Evolutionary conservation across 2,797 vertebrate species (phyloP), one percentile per base, ranked within the genome.

Genomic region (Spinus pinus): DNA sequence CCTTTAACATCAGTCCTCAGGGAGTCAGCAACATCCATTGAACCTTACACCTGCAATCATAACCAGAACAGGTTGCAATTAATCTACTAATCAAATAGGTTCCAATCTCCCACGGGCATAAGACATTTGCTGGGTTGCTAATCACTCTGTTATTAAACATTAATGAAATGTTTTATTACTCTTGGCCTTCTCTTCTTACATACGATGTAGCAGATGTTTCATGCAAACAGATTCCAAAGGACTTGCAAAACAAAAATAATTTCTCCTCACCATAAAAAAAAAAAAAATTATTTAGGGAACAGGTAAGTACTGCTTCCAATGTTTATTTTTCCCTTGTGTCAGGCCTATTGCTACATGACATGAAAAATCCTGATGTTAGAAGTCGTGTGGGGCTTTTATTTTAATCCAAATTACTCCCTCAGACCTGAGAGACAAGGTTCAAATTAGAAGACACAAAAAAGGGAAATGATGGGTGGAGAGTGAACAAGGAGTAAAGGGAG

Each of bases 131-230:
- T 57, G 46, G 58, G 46, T 42, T 87, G 64, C 79, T 95, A 93
- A 96, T 92, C 92, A 91, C 61, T 86, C n/a, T 54, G 87, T 86
- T 95, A 97, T 89, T 93, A 95, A 92, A 96, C 75, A 65, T 79
- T 93, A 96, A 96, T 93, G 57, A 94, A 94, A 91, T 47, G 79
- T 65, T 95, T 94, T 96, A 96, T 94, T 94, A 93, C 87, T 81
- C 79, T 94, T 93, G 94, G 87, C 79, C 75, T 91, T 91, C 93
- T 93, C 89, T 84, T 82, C 92, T 94, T 88, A 78, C 75, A 65
- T 65, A 83, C 16, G 44, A 96, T 61, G 33, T 37, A 91, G 91
- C 72, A 95, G 75, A 83, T 86, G 87, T 87, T 95, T 80, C 79
- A 81, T 11, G 14, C 66, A 90, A 84, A 57, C 57, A 57, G 58